Evolutionary conservation across 2,888 invertebrate species (phyloP).

Genomic region (Scotopteryx bipunctaria): DNA sequence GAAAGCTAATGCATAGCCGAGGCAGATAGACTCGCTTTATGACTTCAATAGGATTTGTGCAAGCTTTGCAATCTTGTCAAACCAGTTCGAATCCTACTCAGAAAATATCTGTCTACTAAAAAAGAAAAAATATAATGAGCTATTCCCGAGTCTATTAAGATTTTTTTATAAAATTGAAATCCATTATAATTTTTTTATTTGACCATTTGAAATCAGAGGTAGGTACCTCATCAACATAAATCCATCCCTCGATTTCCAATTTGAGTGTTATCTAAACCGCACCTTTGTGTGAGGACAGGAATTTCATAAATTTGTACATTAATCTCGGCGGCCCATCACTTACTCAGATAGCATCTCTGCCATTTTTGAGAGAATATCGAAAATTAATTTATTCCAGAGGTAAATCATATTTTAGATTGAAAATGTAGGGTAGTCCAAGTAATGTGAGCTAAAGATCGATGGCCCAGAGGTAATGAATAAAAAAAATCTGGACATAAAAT

Average conservation of each 20-base stretch:
- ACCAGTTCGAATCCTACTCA: too few relatives aligned
- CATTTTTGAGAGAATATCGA: constrained; percentile 18
- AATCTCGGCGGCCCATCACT: constrained; percentile 30
- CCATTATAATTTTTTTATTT: too few relatives aligned
- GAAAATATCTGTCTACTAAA: too few relatives aligned
- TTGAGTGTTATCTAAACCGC: constrained; percentile 29
- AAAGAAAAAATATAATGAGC: too few relatives aligned
- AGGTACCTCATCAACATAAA: constrained; percentile 15
- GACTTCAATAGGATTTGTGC: constrained; percentile 1
- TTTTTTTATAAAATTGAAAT: too few relatives aligned
- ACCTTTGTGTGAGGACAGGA: constrained; percentile 28
- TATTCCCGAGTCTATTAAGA: too few relatives aligned
- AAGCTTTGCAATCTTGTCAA: too few relatives aligned
- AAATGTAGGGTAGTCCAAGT: not conserved
- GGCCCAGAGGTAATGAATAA: too few relatives aligned
- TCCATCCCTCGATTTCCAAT: constrained; percentile 25
- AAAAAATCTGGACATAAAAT: too few relatives aligned
- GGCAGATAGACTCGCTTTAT: not conserved
- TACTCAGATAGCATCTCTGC: constrained; percentile 20
- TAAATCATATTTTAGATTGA: not conserved
- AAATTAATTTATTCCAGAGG: constrained; percentile 26
- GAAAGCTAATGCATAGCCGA: constrained; percentile 1
- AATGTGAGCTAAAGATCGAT: too few relatives aligned
- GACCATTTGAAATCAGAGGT: too few relatives aligned
- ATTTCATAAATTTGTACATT: constrained; percentile 38